These are phyloP conservation scores for Chloropsis cyanopogon DNA, from an alignment of 2,113 vertebrate genomes.

Conservation along the genomic window DNA sequence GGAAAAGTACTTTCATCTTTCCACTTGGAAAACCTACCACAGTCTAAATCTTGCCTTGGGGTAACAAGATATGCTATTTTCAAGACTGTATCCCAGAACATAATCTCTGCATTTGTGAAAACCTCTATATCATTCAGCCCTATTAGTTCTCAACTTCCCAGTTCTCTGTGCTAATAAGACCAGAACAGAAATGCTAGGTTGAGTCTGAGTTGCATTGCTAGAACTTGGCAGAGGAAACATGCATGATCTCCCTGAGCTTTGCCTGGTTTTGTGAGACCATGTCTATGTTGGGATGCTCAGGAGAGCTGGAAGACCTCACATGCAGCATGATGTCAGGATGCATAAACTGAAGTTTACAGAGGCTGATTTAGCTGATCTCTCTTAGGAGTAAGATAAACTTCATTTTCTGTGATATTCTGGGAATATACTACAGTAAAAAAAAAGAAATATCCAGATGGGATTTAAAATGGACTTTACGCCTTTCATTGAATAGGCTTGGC, in stretches of 20 bases:
- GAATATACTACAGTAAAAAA: neutral
- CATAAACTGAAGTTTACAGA: neutral
- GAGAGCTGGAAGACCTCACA: neutral
- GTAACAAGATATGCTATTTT: neutral
- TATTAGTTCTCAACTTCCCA: neutral
- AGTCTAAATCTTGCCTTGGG: neutral
- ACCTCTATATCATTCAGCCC: neutral
- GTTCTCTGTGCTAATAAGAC: neutral
- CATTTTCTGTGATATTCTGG: neutral
- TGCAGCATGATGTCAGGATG: neutral
- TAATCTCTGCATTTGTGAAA: neutral
- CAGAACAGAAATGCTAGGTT: neutral
- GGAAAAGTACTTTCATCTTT: neutral
- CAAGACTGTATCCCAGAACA: neutral
- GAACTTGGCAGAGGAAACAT: neutral
- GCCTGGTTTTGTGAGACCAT: neutral
- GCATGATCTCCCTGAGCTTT: neutral
- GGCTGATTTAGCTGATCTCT: neutral
- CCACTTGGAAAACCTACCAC: neutral
- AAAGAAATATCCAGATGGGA: neutral
- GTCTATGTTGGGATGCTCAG: neutral
- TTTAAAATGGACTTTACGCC: neutral
- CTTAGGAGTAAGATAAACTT: neutral
- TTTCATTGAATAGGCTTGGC: neutral
- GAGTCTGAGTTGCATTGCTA: neutral